Percentiles rank a stretch among this genome's conserved stretches.
Evolutionary conservation across 2,797 vertebrate species (phyloP).

Genomic region (Cossypha heuglini): DNA sequence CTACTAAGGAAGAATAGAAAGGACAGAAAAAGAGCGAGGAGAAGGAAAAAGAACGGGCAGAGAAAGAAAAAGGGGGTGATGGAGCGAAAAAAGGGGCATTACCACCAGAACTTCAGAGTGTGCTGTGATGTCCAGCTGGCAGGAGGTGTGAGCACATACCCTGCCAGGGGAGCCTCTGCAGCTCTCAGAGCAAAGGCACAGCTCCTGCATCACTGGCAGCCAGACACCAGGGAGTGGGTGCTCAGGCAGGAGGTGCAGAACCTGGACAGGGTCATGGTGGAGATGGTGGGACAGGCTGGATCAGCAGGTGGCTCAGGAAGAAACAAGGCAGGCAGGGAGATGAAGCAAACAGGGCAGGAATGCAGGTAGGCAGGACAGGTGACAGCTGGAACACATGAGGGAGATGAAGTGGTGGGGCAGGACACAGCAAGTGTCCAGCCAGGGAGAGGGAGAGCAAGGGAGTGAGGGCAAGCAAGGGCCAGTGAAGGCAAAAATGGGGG

Average conservation of each 20-base stretch:
- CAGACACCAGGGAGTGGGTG: too few relatives aligned
- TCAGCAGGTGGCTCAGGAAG: too few relatives aligned
- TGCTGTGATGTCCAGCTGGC: neutral
- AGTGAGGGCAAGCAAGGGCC: neutral
- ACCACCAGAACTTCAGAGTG: neutral
- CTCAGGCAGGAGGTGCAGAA: too few relatives aligned
- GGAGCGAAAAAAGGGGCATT: accelerated
- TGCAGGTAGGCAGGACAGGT: too few relatives aligned
- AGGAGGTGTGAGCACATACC: accelerated
- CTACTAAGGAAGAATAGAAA: neutral
- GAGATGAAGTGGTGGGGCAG: too few relatives aligned
- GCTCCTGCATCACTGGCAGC: too few relatives aligned
- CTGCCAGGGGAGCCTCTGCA: neutral
- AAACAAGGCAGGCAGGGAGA: too few relatives aligned
- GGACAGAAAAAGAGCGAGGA: neutral
- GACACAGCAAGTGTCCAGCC: neutral
- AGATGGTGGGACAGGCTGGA: too few relatives aligned
- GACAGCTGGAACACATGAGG: too few relatives aligned
- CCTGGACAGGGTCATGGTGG: too few relatives aligned
- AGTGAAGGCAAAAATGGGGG: accelerated
- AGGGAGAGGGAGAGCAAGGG: neutral
- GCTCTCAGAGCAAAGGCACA: too few relatives aligned
- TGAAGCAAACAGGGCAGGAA: too few relatives aligned
- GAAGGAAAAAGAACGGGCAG: neutral
- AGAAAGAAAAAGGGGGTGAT: accelerated